Percentiles rank a stretch among this genome's conserved stretches.
phyloP scores from a whole-genome alignment of 2,113 vertebrate genomes.

The Oryzias melastigma region DNA sequence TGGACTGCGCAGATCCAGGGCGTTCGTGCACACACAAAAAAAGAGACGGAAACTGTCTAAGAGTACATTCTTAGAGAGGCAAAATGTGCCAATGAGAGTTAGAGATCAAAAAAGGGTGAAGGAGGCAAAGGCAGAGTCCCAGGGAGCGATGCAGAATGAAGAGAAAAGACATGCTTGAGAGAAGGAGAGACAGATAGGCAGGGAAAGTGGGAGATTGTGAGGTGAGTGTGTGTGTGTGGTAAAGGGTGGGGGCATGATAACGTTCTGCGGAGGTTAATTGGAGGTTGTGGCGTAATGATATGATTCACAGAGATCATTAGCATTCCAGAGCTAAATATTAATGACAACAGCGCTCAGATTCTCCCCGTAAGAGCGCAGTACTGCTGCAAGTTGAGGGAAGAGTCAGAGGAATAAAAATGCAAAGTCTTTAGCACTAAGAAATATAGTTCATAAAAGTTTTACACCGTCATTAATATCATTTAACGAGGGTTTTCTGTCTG shows the following conservation, averaged over 20 bases:
- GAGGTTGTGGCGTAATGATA: constrained; percentile 72
- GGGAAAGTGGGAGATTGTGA: background rate
- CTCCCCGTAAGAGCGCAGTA: constrained; percentile 39
- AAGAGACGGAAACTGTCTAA: constrained; percentile 33
- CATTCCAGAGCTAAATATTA: constrained; percentile 75
- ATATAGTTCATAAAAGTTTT: constrained; percentile 68
- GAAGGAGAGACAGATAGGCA: constrained; percentile 20
- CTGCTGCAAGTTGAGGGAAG: constrained; percentile 53
- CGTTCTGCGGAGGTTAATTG: constrained; percentile 70
- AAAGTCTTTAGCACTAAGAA: constrained; percentile 52
- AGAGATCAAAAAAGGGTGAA: constrained; percentile 71
- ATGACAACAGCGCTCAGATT: constrained; percentile 61
- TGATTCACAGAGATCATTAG: constrained; percentile 72
- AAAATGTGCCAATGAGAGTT: constrained; percentile 63
- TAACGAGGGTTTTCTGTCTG: constrained; percentile 53
- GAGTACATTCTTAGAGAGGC: constrained; percentile 53
- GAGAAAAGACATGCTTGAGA: constrained; percentile 27
- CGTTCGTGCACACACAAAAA: constrained; percentile 15
- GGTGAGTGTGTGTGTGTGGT: constrained; percentile 3
- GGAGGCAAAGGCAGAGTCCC: constrained; percentile 61
- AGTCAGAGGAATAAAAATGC: constrained; percentile 49
- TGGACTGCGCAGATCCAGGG: constrained; percentile 33
- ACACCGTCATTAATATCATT: constrained; percentile 66
- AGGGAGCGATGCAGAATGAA: constrained; percentile 48
- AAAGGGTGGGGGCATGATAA: constrained; percentile 12